Base-by-base conservation (phyloP, 1,140 invertebrate species). In the Camponotus pennsylvanicus region DNA sequence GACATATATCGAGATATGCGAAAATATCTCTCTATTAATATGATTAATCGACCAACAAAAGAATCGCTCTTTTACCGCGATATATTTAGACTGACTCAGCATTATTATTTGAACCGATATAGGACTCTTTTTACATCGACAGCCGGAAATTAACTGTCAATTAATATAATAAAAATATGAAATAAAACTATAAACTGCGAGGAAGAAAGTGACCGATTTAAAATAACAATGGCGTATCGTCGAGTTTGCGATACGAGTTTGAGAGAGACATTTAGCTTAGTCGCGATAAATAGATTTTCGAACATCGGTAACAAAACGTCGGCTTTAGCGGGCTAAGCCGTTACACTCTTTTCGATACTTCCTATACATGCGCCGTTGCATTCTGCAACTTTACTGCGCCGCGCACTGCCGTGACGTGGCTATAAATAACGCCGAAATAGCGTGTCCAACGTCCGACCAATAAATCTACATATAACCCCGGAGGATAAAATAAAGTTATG, bases 401-500 rank as follows among this genome's bases (percentile, higher is more conserved):
- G 86, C 78, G 77, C 40, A 42, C 63, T 66, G 57, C 55, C 89
- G 76, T 92, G 90, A 92, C 89, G 87, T 66, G 82, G 63, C 64
- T 79, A 92, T 91, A 93, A 93, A 93, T 92, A 93, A 93, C 86
- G 77, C 78, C 73, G 91, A 89, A 92, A 93, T 92, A 90, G 90
- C 92, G 89, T 90, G 92, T 93, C 89, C 90, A 90, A 86, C 85
- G 90, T 90, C 89, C 88, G 88, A 80, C 86, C 92, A 90, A 93
- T 94, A 94, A 93, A 94, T 94, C 90, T 90, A 87, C 90, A 92
- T 92, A 90, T 89, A 93, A 90, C 87, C 85, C 86, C 45, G 86
- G 84, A 87, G 92, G 92, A 92, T 93, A 92, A 93, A 93, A 93
- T 92, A 93, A 93, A 94, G 92, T 94, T 93, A 92, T 92, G 85